Evolutionary conservation across 2,888 invertebrate species (phyloP).

Genomic region (Ectemnius lituratus): DNA sequence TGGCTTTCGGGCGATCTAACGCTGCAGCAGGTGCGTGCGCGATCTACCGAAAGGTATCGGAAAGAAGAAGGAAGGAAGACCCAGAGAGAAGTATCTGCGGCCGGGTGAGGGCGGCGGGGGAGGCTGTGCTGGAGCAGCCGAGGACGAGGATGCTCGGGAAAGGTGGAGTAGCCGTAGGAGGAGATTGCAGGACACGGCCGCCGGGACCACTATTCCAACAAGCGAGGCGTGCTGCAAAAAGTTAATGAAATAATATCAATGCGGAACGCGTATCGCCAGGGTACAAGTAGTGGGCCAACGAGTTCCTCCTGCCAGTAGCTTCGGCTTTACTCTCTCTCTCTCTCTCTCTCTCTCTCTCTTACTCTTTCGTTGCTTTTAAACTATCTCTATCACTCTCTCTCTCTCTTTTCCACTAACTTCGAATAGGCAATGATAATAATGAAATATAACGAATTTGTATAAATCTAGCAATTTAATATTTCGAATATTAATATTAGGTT

Average conservation of each 20-base stretch:
- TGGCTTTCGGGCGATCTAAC: conserved; percentile 56
- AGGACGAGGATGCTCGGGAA: conserved; percentile 33
- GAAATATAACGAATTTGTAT: no score
- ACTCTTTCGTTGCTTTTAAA: conserved; percentile 2
- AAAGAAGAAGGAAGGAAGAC: conserved; percentile 54
- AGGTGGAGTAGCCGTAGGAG: conserved; percentile 60
- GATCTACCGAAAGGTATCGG: conserved; percentile 53
- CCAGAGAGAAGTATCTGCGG: conserved; percentile 23
- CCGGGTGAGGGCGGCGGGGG: conserved; percentile 45
- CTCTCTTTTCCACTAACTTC: conserved; percentile 23
- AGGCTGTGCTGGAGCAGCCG: conserved; percentile 32
- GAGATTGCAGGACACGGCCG: conserved; percentile 57
- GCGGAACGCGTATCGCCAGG: conserved; percentile 76
- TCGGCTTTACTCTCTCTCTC: conserved; percentile 10
- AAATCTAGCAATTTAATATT: no score
- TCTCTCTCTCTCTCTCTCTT: conserved; percentile 23
- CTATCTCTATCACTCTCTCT: conserved; percentile 16
- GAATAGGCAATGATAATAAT: no score
- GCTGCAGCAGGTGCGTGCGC: conserved; percentile 62
- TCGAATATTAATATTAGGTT: no score
- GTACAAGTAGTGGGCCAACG: conserved; percentile 73
- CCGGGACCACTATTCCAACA: conserved; percentile 67
- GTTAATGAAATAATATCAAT: conserved; percentile 77
- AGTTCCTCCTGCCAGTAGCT: conserved; percentile 48
- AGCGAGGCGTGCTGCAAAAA: conserved; percentile 68